These are phyloP conservation scores for Drosophila pachea DNA, from an alignment of 1,140 invertebrate genomes.

Conservation along the genomic window DNA sequence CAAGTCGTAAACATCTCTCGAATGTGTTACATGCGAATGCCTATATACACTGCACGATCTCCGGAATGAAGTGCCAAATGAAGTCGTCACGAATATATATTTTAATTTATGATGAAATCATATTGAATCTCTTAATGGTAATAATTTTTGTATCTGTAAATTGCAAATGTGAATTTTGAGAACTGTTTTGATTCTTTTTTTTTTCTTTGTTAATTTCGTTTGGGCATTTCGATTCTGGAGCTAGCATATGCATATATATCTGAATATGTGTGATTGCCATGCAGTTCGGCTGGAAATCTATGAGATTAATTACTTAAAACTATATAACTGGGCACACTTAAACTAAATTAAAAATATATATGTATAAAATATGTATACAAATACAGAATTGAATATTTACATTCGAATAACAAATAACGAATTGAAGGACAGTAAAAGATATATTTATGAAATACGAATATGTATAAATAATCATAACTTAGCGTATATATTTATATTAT, in stretches of 20 bases:
- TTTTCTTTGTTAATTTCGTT: not conserved
- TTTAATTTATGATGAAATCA: not conserved
- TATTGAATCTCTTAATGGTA: too few relatives aligned
- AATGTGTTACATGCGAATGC: slow-evolving; percentile 22
- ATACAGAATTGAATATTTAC: slow-evolving; percentile 46
- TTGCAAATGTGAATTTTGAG: too few relatives aligned
- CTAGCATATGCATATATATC: slow-evolving; percentile 18
- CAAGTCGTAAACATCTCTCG: slow-evolving; percentile 42
- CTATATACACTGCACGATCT: slow-evolving; percentile 12
- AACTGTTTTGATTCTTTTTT: not conserved
- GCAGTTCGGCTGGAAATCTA: slow-evolving; percentile 32
- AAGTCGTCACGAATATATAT: not conserved
- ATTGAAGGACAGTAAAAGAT: slow-evolving; percentile 19
- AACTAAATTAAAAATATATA: slow-evolving; percentile 39
- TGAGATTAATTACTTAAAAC: slow-evolving; percentile 44
- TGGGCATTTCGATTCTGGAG: slow-evolving; percentile 7
- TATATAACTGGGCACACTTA: slow-evolving; percentile 47
- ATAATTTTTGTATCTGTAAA: too few relatives aligned
- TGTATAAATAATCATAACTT: slow-evolving; percentile 35
- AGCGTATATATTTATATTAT: slow-evolving; percentile 53
- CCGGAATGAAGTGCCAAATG: slow-evolving; percentile 3
- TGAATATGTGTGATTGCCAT: slow-evolving; percentile 12
- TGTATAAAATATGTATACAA: slow-evolving; percentile 25
- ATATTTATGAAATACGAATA: slow-evolving; percentile 39
- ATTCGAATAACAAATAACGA: slow-evolving; percentile 32